These are phyloP conservation scores for Pycnonotus jocosus DNA, from an alignment of 2,113 vertebrate genomes.

Conservation along the genomic window DNA sequence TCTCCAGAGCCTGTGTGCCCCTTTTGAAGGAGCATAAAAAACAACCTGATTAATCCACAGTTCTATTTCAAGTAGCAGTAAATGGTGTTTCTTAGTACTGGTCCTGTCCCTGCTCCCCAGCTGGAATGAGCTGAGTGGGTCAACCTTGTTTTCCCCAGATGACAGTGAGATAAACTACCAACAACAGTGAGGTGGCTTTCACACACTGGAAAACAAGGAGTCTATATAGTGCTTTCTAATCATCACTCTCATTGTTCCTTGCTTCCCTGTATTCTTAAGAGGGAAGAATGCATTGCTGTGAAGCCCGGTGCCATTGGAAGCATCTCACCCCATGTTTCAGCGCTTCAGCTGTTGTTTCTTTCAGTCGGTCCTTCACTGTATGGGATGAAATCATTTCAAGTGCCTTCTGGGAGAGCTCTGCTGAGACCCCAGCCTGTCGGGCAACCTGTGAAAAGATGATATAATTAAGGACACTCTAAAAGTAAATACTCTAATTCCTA, in stretches of 20 bases:
- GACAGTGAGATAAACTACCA: background rate
- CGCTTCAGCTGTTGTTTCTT: conserved; percentile 74
- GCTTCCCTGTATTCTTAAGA: background rate
- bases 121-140: background rate
- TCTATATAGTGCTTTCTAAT: background rate
- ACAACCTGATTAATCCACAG: background rate
- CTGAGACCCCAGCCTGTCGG: conserved; percentile 77
- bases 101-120: background rate
- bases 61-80: background rate
- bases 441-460: conserved; percentile 72
- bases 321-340: conserved; percentile 78
- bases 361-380: conserved; percentile 84
- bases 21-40: background rate
- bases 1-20: background rate
- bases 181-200: background rate
- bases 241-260: background rate
- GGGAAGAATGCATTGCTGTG: background rate
- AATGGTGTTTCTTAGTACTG: background rate
- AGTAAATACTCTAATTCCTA: background rate
- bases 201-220: background rate
- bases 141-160: background rate
- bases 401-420: conserved; percentile 60
- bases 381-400: conserved; percentile 67
- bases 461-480: background rate
- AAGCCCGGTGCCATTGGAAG: background rate